A percentile compares a stretch with the other conserved stretches of the same genome.
Conservation (phyloP, 2,888 invertebrate species). For the Lepidochrysops patricia region DNA sequence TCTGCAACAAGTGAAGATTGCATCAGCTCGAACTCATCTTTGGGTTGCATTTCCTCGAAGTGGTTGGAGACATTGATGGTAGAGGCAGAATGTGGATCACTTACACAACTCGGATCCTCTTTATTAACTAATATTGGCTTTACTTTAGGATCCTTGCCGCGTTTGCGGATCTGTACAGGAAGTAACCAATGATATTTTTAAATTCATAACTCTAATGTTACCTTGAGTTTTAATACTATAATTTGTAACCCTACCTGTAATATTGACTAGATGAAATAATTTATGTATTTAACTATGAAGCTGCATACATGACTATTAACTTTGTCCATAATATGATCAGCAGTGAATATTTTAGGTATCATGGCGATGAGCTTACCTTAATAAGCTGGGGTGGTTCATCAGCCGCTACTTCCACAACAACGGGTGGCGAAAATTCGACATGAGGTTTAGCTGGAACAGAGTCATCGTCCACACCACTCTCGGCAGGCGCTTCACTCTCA, state of each 20-base stretch:
- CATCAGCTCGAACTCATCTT: conserved; percentile 80
- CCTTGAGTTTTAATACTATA: neutral
- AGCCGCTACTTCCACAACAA: conserved; percentile 76
- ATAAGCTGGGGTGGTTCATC: conserved; percentile 43
- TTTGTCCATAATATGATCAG: too few relatives aligned
- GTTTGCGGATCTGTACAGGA: conserved; percentile 76
- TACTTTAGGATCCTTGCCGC: conserved; percentile 80
- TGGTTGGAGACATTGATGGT: conserved; percentile 73
- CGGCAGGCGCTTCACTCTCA: conserved; percentile 61
- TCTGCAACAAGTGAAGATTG: conserved; percentile 53
- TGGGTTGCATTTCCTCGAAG: conserved; percentile 86
- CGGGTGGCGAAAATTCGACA: conserved; percentile 80
- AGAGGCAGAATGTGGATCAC: conserved; percentile 64
- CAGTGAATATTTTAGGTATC: too few relatives aligned
- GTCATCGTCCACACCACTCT: conserved; percentile 64
- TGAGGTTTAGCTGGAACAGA: conserved; percentile 54
- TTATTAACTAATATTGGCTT: conserved; percentile 85
- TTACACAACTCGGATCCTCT: conserved; percentile 77
- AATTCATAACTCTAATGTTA: neutral
- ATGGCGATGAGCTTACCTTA: neutral
- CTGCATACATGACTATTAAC: neutral
- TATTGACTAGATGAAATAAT: neutral
- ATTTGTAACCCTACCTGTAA: neutral
- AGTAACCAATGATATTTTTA: conserved; percentile 17
- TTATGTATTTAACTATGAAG: neutral